These are phyloP conservation scores for Cairina moschata DNA, from an alignment of 2,113 vertebrate species.

Conservation along the genomic window DNA sequence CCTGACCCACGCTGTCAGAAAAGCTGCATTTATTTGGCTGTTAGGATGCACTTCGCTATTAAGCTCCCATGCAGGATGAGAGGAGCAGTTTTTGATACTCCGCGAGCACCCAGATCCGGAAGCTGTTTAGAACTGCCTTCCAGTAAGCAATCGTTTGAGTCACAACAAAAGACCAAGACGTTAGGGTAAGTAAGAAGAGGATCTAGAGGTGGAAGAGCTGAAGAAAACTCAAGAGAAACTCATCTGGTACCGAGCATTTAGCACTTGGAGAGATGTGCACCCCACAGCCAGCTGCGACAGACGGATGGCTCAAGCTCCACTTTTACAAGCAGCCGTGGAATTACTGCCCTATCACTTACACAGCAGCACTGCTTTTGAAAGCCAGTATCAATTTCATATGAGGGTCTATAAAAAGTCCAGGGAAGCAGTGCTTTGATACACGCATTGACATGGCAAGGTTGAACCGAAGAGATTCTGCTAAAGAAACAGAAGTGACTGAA, in stretches of 20 bases:
- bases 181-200: background rate
- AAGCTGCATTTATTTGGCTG: background rate
- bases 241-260: background rate
- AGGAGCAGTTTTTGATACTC: background rate
- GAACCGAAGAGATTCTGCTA: background rate
- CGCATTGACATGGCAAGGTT: background rate
- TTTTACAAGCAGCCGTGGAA: background rate
- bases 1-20: background rate
- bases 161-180: background rate
- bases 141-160: background rate
- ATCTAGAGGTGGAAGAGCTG: background rate
- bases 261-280: background rate
- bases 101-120: background rate
- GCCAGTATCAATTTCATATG: conserved; percentile 3
- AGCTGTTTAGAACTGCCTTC: background rate
- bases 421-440: background rate
- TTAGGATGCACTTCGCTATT: background rate
- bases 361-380: background rate
- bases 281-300: background rate
- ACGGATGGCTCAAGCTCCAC: background rate
- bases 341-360: background rate
- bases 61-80: accelerated
- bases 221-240: background rate
- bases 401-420: conserved; percentile 14
- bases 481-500: background rate